These are phyloP conservation scores for Mamestra brassicae DNA, from an alignment of 2,888 invertebrate species.

Conservation along the genomic window DNA sequence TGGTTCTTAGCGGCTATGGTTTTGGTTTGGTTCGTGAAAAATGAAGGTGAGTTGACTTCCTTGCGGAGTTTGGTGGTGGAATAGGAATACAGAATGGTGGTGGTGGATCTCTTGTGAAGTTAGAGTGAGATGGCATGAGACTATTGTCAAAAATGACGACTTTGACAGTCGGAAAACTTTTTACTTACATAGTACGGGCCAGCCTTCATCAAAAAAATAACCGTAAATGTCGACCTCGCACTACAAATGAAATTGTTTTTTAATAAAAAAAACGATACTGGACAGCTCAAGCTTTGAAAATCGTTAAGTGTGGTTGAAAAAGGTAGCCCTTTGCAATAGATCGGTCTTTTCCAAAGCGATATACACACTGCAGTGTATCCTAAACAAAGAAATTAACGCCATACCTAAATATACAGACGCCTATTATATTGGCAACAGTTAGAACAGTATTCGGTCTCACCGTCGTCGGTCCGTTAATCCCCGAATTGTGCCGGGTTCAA, in stretches of 20 bases:
- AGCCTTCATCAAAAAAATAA: too few species aligned
- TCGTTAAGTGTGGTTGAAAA: too few species aligned
- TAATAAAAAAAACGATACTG: too few species aligned
- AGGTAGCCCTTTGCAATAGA: too few species aligned
- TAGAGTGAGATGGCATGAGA: not conserved
- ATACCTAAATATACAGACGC: not conserved
- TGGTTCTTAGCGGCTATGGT: not conserved
- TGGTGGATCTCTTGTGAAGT: not conserved
- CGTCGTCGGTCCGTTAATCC: slow-evolving; percentile 39
- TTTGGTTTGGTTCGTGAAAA: not conserved
- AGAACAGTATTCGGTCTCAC: slow-evolving; percentile 23
- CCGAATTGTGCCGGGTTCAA: slow-evolving; percentile 31
- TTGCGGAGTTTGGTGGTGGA: not conserved
- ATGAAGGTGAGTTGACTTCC: not conserved
- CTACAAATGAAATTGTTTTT: not conserved
- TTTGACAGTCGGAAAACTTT: not conserved
- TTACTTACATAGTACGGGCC: too few species aligned
- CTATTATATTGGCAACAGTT: slow-evolving; percentile 2
- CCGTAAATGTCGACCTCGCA: too few species aligned
- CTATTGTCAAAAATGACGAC: too few species aligned
- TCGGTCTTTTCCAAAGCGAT: too few species aligned
- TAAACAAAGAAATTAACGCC: not conserved
- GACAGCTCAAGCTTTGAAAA: too few species aligned
- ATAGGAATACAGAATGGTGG: not conserved
- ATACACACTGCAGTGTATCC: not conserved